A percentile compares a stretch with the other conserved stretches of the same genome.
Conservation (phyloP, 2,113 vertebrate genomes). For the Orthonyx spaldingii region DNA sequence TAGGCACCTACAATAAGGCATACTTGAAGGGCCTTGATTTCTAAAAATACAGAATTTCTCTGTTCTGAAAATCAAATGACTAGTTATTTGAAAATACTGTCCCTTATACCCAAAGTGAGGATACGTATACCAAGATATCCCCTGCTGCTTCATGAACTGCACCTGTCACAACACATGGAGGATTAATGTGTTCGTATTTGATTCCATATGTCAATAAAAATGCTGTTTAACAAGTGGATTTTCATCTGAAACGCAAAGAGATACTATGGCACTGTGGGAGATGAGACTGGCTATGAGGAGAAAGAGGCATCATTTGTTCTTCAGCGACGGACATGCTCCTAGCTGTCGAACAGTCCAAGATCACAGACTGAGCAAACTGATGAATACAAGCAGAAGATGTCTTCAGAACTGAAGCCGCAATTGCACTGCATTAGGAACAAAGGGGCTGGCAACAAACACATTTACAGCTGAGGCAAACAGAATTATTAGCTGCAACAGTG, state of each 20-base stretch:
- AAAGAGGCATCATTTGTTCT: background rate
- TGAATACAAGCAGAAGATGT: background rate
- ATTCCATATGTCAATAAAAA: background rate
- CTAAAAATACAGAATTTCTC: background rate
- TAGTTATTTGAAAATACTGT: background rate
- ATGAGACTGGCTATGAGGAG: background rate
- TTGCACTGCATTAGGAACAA: background rate
- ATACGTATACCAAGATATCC: background rate
- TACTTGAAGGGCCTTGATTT: background rate
- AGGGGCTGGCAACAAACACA: background rate
- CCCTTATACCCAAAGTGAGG: background rate
- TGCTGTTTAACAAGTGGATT: background rate
- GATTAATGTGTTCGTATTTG: background rate
- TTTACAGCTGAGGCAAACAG: background rate
- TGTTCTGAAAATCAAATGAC: background rate
- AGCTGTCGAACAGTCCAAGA: background rate
- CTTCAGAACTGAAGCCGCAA: background rate
- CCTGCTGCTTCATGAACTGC: background rate
- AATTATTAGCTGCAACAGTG: background rate
- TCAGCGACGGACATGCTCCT: accelerated
- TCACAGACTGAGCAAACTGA: background rate
- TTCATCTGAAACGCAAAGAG: background rate
- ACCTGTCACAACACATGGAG: background rate
- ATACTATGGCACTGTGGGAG: background rate
- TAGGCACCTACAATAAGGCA: background rate